These are phyloP conservation scores for Euspilapteryx auroguttella DNA, from an alignment of 2,888 invertebrate genomes.

Conservation along the genomic window DNA sequence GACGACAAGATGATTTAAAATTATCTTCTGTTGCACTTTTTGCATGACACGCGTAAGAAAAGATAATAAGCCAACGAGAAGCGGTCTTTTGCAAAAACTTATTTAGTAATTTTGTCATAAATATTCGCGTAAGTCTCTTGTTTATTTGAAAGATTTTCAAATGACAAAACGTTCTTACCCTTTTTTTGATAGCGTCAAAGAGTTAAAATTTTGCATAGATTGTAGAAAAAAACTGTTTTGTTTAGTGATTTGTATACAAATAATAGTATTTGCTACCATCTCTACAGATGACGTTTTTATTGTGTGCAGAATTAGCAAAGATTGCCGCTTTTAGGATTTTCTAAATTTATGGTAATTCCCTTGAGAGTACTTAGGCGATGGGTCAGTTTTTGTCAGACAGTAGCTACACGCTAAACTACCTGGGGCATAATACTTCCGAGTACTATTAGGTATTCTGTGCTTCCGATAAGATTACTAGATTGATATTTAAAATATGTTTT, in stretches of 20 bases:
- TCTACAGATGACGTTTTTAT: conserved; percentile 27
- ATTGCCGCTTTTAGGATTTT: conserved; percentile 15
- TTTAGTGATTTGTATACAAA: conserved; percentile 48
- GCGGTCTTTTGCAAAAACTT: conserved; percentile 12
- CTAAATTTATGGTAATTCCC: conserved; percentile 17
- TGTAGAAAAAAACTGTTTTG: conserved; percentile 25
- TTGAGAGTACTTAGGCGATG: conserved; percentile 19
- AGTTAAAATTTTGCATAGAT: conserved; percentile 31
- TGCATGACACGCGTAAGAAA: neutral
- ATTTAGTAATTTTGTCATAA: no score
- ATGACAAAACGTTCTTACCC: conserved; percentile 11
- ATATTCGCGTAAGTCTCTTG: conserved; percentile 9
- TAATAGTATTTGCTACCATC: conserved; percentile 54
- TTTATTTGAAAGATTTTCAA: conserved; percentile 12
- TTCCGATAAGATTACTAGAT: no score
- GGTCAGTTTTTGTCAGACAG: neutral
- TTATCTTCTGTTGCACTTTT: neutral
- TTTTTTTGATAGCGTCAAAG: conserved; percentile 34
- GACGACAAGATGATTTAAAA: no score
- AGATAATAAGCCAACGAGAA: neutral
- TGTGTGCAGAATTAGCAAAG: conserved; percentile 12
- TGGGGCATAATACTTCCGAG: no score
- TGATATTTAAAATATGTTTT: no score
- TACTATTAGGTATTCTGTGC: no score
- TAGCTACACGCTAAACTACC: no score